Conservation (phyloP, 2,113 vertebrate genomes). For the Athene noctua region DNA sequence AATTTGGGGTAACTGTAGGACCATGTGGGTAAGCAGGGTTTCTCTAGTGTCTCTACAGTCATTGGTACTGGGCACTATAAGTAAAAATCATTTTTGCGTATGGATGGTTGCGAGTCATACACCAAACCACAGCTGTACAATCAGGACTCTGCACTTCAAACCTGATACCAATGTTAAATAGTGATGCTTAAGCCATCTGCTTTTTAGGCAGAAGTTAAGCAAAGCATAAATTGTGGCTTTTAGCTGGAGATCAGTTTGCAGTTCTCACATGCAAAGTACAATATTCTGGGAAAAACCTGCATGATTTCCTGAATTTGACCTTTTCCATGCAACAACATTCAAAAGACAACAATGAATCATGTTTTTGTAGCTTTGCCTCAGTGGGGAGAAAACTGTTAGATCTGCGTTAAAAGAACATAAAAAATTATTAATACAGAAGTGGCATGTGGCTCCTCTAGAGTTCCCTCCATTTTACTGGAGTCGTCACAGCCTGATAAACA, state of each 20-base stretch:
- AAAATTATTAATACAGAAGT: background rate
- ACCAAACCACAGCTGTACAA: background rate
- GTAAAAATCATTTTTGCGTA: background rate
- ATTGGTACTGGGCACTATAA: fast-evolving
- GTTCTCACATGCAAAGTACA: background rate
- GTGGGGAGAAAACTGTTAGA: background rate
- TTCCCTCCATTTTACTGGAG: conserved; percentile 1
- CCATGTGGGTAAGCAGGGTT: background rate
- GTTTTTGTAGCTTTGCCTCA: background rate
- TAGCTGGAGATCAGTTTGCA: background rate
- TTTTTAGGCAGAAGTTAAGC: background rate
- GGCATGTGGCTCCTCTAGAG: background rate
- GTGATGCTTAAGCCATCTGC: background rate
- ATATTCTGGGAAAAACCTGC: background rate
- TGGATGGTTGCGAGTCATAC: background rate
- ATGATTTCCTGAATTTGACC: background rate
- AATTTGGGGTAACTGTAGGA: background rate
- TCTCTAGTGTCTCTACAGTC: background rate
- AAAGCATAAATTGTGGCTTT: background rate
- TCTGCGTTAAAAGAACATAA: background rate
- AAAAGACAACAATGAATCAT: background rate
- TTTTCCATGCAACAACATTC: background rate
- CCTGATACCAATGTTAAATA: background rate
- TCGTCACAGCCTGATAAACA: background rate
- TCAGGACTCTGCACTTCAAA: background rate